Evolutionary conservation across 2,113 vertebrate genomes (phyloP).

Genomic region (Phoxinus phoxinus): DNA sequence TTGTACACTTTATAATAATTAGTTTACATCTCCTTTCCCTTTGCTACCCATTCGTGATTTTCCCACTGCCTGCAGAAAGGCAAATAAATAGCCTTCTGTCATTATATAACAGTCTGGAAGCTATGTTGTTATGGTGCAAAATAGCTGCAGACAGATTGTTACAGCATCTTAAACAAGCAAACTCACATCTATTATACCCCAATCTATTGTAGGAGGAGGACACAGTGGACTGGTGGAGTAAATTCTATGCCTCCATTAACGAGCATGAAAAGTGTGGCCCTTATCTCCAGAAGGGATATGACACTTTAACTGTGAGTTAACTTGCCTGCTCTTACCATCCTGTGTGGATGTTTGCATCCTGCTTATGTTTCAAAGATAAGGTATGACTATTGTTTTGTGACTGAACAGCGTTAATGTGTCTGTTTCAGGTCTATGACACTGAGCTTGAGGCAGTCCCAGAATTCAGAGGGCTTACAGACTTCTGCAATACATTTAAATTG

Average conservation of each 20-base stretch:
- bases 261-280: slow-evolving; percentile 90
- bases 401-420: neutral
- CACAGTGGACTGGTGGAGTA: slow-evolving; percentile 98
- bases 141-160: neutral
- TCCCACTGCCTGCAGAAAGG: slow-evolving; percentile 35
- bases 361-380: slow-evolving; percentile 13
- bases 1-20: neutral
- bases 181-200: neutral
- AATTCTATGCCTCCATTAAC: slow-evolving; percentile 91
- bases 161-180: neutral
- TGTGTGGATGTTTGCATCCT: neutral
- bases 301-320: slow-evolving; percentile 85
- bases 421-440: slow-evolving; percentile 81
- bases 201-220: slow-evolving; percentile 85
- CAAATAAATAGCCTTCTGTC: neutral
- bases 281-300: slow-evolving; percentile 94
- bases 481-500: slow-evolving; percentile 93
- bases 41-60: neutral
- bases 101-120: neutral
- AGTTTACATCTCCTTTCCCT: neutral
- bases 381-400: neutral
- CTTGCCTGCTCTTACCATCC: neutral
- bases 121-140: neutral
- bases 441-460: slow-evolving; percentile 87
- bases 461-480: slow-evolving; percentile 91